Evolutionary conservation across 92 coral and sea anemone genomes (phyloP).

Genomic region (Phymanthus crucifer): DNA sequence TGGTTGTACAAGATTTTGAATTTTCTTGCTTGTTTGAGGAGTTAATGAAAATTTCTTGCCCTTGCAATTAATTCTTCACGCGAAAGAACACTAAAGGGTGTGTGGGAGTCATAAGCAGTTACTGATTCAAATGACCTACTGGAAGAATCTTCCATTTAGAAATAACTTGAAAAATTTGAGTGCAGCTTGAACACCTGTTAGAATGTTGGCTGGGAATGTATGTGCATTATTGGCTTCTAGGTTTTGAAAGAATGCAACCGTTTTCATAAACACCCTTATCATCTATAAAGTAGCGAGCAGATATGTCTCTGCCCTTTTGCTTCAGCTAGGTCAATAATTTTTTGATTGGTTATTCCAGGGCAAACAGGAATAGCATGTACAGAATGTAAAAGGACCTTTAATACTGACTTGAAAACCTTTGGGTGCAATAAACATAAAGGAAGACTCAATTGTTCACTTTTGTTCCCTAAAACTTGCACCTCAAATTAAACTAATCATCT

Average conservation of each 20-base stretch:
- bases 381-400: background rate
- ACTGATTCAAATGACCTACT: conserved; percentile 4
- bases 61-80: background rate
- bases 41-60: background rate
- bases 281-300: background rate
- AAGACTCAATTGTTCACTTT: background rate
- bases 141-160: conserved; percentile 1
- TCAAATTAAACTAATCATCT: conserved; percentile 16
- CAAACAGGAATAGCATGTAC: no score
- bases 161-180: no score
- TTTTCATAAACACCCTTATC: background rate
- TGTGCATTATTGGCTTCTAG: background rate
- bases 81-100: conserved; percentile 11
- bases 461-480: conserved; percentile 21
- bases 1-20: background rate
- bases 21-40: background rate
- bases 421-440: background rate
- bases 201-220: no score
- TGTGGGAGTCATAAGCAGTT: conserved; percentile 14
- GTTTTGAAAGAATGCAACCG: background rate
- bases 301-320: background rate
- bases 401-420: background rate
- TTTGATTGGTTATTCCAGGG: no score
- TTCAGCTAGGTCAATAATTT: background rate
- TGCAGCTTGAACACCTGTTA: no score